phyloP scores from a whole-genome alignment of 2,888 invertebrate genomes.

The Lissonota sp. region DNA sequence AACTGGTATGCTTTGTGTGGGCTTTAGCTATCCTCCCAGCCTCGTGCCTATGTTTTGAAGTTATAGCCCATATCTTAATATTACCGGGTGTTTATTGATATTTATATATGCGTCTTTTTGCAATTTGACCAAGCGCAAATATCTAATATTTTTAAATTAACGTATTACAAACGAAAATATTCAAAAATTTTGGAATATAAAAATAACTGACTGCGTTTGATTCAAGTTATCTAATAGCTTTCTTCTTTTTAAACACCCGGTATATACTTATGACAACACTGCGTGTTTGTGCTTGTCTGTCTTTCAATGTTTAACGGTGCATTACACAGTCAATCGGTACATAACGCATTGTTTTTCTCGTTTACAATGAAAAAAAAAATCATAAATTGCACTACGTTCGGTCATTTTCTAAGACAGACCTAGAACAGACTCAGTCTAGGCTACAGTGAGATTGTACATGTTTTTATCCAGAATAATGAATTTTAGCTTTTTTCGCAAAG shows the following conservation, averaged over 20 bases:
- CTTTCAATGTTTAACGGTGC: slow-evolving; percentile 74
- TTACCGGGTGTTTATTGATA: slow-evolving; percentile 82
- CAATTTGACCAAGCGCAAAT: slow-evolving; percentile 40
- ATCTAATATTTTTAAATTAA: slow-evolving; percentile 14
- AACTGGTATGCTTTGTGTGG: slow-evolving; percentile 80
- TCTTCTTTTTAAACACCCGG: slow-evolving; percentile 80
- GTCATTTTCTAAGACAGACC: slow-evolving; percentile 81
- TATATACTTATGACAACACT: slow-evolving; percentile 81
- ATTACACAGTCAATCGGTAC: slow-evolving; percentile 34
- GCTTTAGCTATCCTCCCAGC: slow-evolving; percentile 83
- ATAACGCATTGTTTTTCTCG: slow-evolving; percentile 20
- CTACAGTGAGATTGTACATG: slow-evolving; percentile 73
- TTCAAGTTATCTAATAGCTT: slow-evolving; percentile 16
- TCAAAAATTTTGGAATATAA: slow-evolving; percentile 39
- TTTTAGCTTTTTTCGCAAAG: slow-evolving; percentile 70
- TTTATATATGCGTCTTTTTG: slow-evolving; percentile 16
- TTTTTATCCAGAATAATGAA: slow-evolving; percentile 83
- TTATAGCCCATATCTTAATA: slow-evolving; percentile 80
- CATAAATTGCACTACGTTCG: slow-evolving; percentile 66
- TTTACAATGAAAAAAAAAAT: slow-evolving; percentile 35
- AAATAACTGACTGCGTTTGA: slow-evolving; percentile 16
- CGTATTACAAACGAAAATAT: slow-evolving; percentile 39
- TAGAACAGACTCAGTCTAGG: slow-evolving; percentile 83
- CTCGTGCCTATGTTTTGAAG: slow-evolving; percentile 78
- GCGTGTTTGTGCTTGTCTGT: slow-evolving; percentile 84